These are phyloP conservation scores for Hiodon tergisus DNA, from an alignment of 2,113 vertebrate genomes.

Conservation along the genomic window DNA sequence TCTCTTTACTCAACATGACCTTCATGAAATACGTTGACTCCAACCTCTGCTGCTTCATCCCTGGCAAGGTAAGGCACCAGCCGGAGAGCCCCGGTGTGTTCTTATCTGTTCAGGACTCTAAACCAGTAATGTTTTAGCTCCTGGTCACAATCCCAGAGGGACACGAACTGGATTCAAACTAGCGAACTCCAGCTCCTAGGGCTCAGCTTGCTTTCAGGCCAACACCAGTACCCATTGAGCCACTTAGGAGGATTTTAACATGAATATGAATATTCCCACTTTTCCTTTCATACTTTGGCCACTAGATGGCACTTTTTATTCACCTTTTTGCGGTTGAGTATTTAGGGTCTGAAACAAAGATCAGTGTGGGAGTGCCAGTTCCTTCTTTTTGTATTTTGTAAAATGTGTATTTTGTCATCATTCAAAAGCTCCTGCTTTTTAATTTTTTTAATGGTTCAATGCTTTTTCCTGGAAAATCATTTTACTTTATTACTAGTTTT, in stretches of 20 bases:
- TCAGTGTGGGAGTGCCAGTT: too few relatives aligned
- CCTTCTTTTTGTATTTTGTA: background rate
- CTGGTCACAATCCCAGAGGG: too few relatives aligned
- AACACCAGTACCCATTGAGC: too few relatives aligned
- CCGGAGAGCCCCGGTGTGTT: background rate
- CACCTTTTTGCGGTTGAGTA: too few relatives aligned
- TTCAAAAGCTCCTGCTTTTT: background rate
- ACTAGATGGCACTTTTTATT: slow-evolving; percentile 16
- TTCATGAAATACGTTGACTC: slow-evolving; percentile 99
- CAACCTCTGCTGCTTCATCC: slow-evolving; percentile 98
- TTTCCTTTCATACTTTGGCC: background rate
- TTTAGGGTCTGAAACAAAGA: too few relatives aligned
- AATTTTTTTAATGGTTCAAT: background rate
- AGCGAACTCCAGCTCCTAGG: too few relatives aligned
- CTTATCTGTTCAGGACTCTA: background rate
- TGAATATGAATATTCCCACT: too few relatives aligned
- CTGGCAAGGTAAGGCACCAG: slow-evolving; percentile 80
- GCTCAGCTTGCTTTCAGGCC: too few relatives aligned
- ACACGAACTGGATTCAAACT: too few relatives aligned
- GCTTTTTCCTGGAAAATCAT: background rate
- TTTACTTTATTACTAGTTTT: background rate
- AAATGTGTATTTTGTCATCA: background rate
- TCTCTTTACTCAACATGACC: slow-evolving; percentile 97
- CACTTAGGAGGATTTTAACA: too few relatives aligned
- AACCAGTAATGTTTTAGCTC: too few relatives aligned